Evolutionary conservation across 2,113 vertebrate species (phyloP).

Genomic region (Micronycteris hirsuta): DNA sequence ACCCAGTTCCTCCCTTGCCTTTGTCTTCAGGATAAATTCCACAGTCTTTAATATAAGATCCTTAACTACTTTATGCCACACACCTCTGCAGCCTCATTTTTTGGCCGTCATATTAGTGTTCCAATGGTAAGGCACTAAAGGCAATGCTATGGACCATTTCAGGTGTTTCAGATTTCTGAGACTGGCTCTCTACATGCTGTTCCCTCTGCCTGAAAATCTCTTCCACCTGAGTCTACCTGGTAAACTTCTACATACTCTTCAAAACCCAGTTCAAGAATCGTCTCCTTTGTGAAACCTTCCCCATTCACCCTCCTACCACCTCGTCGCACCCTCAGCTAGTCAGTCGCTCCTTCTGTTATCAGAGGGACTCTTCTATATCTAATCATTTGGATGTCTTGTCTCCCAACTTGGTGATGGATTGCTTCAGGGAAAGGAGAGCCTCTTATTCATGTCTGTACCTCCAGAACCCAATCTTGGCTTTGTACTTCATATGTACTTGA

Average conservation of each 20-base stretch:
- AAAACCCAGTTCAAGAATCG: background rate
- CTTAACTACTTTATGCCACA: background rate
- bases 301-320: background rate
- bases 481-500: background rate
- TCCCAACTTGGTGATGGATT: background rate
- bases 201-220: conserved; percentile 15
- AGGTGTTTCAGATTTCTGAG: background rate
- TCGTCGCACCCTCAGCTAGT: background rate
- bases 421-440: background rate
- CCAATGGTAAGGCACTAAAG: background rate
- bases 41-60: background rate
- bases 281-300: background rate
- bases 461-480: background rate
- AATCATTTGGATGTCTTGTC: background rate
- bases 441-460: background rate
- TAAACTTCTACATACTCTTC: background rate
- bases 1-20: background rate
- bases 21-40: background rate
- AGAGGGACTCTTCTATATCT: background rate
- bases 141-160: background rate
- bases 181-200: background rate
- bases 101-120: background rate
- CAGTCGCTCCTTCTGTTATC: background rate
- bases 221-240: background rate
- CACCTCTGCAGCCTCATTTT: background rate